These are phyloP conservation scores for Manis crassicaudata DNA, from an alignment of 2,797 vertebrate species.

Conservation along the genomic window DNA sequence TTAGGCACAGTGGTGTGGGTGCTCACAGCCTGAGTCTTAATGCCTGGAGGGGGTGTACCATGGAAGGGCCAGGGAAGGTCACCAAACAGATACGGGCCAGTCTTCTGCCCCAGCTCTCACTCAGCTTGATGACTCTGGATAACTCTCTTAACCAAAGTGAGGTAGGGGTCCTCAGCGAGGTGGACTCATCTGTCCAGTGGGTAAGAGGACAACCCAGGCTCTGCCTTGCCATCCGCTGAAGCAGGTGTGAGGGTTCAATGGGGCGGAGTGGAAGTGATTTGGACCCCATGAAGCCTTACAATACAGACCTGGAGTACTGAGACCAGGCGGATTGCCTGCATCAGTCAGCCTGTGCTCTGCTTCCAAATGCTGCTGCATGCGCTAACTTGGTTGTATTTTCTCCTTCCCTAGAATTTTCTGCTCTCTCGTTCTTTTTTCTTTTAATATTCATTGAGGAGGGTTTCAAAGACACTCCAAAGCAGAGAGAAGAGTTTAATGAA, in stretches of 20 bases:
- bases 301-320: neutral
- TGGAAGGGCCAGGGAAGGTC: neutral
- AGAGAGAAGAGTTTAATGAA: neutral
- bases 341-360: fast-evolving
- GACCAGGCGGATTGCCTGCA: neutral
- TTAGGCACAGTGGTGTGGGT: neutral
- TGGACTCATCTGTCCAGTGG: neutral
- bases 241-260: neutral
- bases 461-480: neutral
- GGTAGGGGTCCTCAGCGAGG: neutral
- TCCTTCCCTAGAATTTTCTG: neutral
- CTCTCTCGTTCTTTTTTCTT: neutral
- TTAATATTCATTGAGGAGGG: neutral
- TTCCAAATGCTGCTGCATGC: neutral
- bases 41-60: neutral
- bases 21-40: neutral
- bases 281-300: neutral
- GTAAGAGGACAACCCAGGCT: neutral
- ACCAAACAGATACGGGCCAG: neutral
- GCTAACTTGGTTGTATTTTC: neutral
- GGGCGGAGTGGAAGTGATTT: neutral
- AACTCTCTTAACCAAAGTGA: neutral
- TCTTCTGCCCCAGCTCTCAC: neutral
- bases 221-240: neutral
- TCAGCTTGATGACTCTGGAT: neutral